Conservation (phyloP, 2,113 vertebrate species). For the Trogon surrucura region DNA sequence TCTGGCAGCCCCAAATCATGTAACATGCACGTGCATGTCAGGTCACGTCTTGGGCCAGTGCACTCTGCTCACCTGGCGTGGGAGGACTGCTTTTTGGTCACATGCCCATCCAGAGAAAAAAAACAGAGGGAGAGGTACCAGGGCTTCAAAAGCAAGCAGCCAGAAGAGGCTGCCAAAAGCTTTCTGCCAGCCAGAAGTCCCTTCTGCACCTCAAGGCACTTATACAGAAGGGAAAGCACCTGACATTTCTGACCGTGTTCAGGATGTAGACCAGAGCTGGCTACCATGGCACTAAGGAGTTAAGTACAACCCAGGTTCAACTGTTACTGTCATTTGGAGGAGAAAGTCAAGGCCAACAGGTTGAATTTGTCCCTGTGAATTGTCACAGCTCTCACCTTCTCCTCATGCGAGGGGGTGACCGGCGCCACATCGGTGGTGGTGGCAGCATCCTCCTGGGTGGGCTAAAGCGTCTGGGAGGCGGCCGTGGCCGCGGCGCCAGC, state of each 20-base stretch:
- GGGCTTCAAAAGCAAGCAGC: not conserved
- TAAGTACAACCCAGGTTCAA: not conserved
- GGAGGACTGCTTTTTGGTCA: not conserved
- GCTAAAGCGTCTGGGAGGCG: slow-evolving; percentile 85
- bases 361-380: fast-evolving
- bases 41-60: not conserved
- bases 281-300: not conserved
- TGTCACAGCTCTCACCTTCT: slow-evolving; percentile 80
- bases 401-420: slow-evolving; percentile 93
- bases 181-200: not conserved
- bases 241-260: not conserved
- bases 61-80: not conserved
- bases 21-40: fast-evolving
- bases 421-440: slow-evolving; percentile 92
- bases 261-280: not conserved
- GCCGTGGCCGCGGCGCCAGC: slow-evolving; percentile 85
- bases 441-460: slow-evolving; percentile 93
- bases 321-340: not conserved
- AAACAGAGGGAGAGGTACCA: not conserved
- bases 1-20: not conserved
- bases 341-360: not conserved
- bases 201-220: not conserved
- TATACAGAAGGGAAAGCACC: not conserved
- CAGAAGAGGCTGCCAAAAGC: not conserved
- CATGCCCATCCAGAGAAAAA: not conserved